A percentile compares a stretch with the other conserved stretches of the same genome.
Evolutionary conservation across 2,888 invertebrate genomes (phyloP).

Genomic region (Drosophila barbarae): DNA sequence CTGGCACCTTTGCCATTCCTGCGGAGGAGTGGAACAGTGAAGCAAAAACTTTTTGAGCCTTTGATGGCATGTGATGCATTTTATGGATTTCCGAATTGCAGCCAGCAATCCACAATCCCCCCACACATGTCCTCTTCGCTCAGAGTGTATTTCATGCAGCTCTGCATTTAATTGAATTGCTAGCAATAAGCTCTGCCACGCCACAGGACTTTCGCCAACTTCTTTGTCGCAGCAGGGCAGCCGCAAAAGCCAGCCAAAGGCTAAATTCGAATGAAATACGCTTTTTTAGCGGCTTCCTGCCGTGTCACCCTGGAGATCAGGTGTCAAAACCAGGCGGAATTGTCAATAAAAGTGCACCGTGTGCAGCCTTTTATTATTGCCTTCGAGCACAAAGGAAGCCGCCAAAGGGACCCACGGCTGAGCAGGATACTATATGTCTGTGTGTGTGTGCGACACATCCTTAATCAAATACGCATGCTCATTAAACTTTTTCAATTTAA

Average conservation of each 20-base stretch:
- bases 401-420: slow-evolving; percentile 14
- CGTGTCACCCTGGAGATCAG: not conserved
- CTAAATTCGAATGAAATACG: slow-evolving; percentile 27
- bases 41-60: slow-evolving; percentile 61
- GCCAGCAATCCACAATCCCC: slow-evolving; percentile 2
- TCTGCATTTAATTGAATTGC: slow-evolving; percentile 71
- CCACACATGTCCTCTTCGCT: slow-evolving; percentile 16
- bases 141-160: slow-evolving; percentile 69
- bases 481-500: slow-evolving; percentile 72
- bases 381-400: slow-evolving; percentile 22
- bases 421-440: not conserved
- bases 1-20: slow-evolving; percentile 54
- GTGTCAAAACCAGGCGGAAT: slow-evolving; percentile 40
- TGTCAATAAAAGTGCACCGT: slow-evolving; percentile 39
- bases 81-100: slow-evolving; percentile 57
- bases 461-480: slow-evolving; percentile 66
- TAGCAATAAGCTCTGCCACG: slow-evolving; percentile 42
- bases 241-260: slow-evolving; percentile 6
- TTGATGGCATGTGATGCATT: slow-evolving; percentile 66
- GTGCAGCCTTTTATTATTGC: slow-evolving; percentile 45
- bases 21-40: not conserved
- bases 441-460: slow-evolving; percentile 7
- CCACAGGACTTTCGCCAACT: slow-evolving; percentile 34
- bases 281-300: not conserved
- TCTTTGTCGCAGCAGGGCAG: slow-evolving; percentile 21